Evolutionary conservation across 2,797 vertebrate genomes (phyloP).

Genomic region (Myotis planiceps): DNA sequence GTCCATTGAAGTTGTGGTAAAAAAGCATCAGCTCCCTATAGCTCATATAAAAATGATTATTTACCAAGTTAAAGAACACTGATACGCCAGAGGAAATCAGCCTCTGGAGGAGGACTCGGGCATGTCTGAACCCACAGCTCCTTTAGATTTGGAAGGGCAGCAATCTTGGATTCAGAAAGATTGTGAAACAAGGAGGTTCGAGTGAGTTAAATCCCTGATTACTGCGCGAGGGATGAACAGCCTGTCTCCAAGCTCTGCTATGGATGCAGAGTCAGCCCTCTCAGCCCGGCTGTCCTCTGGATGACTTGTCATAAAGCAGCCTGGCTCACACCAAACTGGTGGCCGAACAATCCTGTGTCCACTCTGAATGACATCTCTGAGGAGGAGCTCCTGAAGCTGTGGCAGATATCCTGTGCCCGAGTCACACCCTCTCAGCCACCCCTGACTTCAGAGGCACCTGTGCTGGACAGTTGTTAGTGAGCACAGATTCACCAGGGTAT

Average conservation of each 20-base stretch:
- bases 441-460: background rate
- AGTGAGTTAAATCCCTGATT: background rate
- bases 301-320: background rate
- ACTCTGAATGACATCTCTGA: background rate
- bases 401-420: fast-evolving
- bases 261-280: background rate
- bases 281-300: background rate
- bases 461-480: background rate
- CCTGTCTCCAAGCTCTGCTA: background rate
- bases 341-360: too few species aligned
- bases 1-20: background rate
- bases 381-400: background rate
- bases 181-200: background rate
- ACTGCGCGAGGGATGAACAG: background rate
- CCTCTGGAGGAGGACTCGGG: background rate
- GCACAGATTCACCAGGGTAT: too few species aligned
- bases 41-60: background rate
- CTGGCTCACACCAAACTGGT: background rate
- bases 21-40: background rate
- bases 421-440: fast-evolving
- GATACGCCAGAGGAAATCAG: background rate
- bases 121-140: background rate
- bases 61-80: background rate
- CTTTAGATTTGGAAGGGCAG: background rate
- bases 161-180: background rate